Base-by-base conservation (phyloP, 2,888 invertebrate genomes). In the Trachelus iudaicus region DNA sequence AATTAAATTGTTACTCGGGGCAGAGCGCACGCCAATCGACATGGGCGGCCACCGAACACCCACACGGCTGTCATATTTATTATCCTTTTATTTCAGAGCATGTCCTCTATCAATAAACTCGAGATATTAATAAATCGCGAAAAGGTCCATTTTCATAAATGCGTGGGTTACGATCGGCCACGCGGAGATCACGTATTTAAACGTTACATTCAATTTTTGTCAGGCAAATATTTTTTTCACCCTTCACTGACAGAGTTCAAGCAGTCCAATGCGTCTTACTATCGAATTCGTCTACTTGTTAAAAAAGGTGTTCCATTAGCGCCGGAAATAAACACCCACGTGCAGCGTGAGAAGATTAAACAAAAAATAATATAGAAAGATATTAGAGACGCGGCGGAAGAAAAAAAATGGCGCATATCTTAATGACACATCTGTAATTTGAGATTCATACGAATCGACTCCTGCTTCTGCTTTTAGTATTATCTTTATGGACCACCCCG, bases 1-100 rank as follows among this genome's bases (percentile, higher is more conserved):
- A 91, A 91, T 91, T 91, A 91, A 91, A 91, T 91, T 91, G 91
- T 91, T 90, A 91, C 91, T 91, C 84, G 87, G 86, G 91, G 91
- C 91, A 82, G 88, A 86, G 88, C 88, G 89, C 89, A 89, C 89
- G 89, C 89, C 89, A 89, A 90, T 91, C 91, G 90, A 90, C 90
- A 89, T 90, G 89, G 90, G 89, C 89, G 89, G 89, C 88, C 90
- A 90, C 90, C 77, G 81, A 81, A 84, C 83, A 84, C 84, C 83
- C 83, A 83, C 83, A 82, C 81, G 69, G 76, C 81, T 56, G 75
- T 73, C 77, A 75, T 80, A 83, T 87, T 89, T 86, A 86, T 83
- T 87, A 83, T 83, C 84, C 86, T 84, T 87, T 87, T 84, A 88
- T 88, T 87, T 85, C 84, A 77, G 84, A 81, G 81, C 85, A 83